phyloP scores from a whole-genome alignment of 1,140 invertebrate genomes.

The Coelopa frigida region DNA sequence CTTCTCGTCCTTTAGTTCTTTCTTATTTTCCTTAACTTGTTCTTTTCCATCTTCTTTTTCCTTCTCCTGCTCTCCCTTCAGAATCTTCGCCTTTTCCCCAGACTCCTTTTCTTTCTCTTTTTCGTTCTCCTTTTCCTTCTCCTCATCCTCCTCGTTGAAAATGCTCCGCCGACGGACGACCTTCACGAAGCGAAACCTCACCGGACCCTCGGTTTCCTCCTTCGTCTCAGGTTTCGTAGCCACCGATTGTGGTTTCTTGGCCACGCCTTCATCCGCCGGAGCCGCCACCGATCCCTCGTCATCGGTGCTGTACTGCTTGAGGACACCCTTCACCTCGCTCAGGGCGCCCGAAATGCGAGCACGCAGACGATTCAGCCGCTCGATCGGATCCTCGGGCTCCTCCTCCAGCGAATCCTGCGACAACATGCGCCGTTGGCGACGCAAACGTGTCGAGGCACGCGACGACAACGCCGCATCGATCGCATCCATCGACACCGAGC shows the following conservation, averaged over 20 bases:
- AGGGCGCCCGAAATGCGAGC: constrained; percentile 35
- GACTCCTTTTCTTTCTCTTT: neutral
- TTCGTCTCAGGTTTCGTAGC: neutral
- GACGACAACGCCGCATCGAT: constrained; percentile 20
- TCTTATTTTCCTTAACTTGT: neutral
- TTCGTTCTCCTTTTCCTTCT: constrained; percentile 1
- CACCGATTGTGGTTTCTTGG: constrained; percentile 4
- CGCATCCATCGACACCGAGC: neutral
- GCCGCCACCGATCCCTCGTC: constrained; percentile 13
- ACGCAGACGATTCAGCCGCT: constrained; percentile 33
- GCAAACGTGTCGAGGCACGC: constrained; percentile 28
- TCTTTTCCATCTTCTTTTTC: neutral
- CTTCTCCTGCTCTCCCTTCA: neutral
- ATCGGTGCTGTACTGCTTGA: constrained; percentile 39
- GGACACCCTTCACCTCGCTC: constrained; percentile 35
- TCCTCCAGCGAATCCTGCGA: constrained; percentile 37
- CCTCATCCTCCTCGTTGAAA: constrained; percentile 33
- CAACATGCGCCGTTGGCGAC: constrained; percentile 30
- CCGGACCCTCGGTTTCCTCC: constrained; percentile 12
- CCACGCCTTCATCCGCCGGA: no score
- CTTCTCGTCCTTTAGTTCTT: neutral
- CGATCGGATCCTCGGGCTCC: constrained; percentile 32
- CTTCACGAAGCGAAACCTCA: constrained; percentile 35
- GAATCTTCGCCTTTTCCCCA: neutral
- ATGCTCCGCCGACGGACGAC: constrained; percentile 31